Conservation (phyloP, 2,113 vertebrate genomes). For the Plecotus auritus region DNA sequence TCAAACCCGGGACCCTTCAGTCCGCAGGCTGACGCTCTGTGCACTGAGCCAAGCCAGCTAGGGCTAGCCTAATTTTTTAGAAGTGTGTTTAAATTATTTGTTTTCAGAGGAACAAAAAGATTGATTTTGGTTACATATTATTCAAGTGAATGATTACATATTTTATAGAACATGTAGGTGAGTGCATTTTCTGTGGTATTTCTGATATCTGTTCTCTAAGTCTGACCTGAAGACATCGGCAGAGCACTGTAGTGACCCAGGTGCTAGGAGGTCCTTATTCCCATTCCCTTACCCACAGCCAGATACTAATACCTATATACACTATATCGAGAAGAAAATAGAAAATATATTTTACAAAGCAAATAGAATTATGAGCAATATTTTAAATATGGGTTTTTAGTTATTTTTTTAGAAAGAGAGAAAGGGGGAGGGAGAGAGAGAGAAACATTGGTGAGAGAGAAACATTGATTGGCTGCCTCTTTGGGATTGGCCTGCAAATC, state of each 20-base stretch:
- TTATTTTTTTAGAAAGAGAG: neutral
- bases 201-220: neutral
- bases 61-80: neutral
- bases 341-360: neutral
- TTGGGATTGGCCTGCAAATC: neutral
- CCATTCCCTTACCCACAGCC: accelerated
- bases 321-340: neutral
- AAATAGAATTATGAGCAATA: neutral
- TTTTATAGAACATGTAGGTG: neutral
- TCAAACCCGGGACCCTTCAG: too few species aligned
- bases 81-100: neutral
- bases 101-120: neutral
- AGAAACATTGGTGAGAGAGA: neutral
- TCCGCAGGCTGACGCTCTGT: neutral
- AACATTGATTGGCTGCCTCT: neutral
- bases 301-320: neutral
- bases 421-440: neutral
- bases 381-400: slow-evolving; percentile 8
- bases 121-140: neutral
- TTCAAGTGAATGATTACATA: neutral
- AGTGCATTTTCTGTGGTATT: neutral
- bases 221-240: neutral
- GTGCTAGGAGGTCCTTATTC: accelerated
- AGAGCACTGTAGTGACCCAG: accelerated
- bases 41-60: neutral